phyloP scores from a whole-genome alignment of 2,797 vertebrate genomes.

The Craterocephalus amniculus region DNA sequence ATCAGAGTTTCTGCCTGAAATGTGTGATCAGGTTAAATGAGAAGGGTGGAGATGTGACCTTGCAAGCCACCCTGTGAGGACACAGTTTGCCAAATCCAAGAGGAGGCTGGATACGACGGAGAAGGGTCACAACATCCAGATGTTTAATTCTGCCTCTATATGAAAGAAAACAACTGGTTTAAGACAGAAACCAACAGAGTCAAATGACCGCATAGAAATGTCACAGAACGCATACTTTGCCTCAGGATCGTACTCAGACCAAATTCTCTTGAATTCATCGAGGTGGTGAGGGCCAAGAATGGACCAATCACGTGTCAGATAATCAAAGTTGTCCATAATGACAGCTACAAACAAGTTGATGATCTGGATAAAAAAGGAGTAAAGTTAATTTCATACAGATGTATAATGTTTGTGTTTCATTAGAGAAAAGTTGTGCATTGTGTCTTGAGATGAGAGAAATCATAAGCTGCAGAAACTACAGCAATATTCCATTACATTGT shows the following conservation, averaged over 20 bases:
- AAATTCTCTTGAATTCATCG: constrained; percentile 99
- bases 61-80: constrained; percentile 98
- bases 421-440: not conserved
- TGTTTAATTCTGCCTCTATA: constrained; percentile 97
- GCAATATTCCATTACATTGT: not conserved
- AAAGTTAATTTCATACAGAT: not conserved
- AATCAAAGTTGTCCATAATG: constrained; percentile 99
- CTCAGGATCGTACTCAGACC: constrained; percentile 99
- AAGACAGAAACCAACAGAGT: not conserved
- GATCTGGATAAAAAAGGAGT: constrained; percentile 82
- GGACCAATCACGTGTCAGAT: constrained; percentile 98
- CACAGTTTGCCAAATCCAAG: constrained; percentile 98
- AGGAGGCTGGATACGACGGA: constrained; percentile 96
- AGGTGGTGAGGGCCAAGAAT: constrained; percentile 98
- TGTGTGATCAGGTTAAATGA: constrained; percentile 5
- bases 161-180: constrained; percentile 8
- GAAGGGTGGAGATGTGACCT: constrained; percentile 79
- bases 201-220: not conserved
- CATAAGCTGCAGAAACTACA: not conserved
- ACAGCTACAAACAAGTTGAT: constrained; percentile 99
- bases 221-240: constrained; percentile 89
- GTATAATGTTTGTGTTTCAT: not conserved
- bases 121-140: constrained; percentile 95
- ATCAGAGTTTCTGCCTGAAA: not conserved
- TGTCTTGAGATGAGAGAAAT: not conserved